Conservation (phyloP, 2,888 invertebrate species). For the Cordilura impudica region DNA sequence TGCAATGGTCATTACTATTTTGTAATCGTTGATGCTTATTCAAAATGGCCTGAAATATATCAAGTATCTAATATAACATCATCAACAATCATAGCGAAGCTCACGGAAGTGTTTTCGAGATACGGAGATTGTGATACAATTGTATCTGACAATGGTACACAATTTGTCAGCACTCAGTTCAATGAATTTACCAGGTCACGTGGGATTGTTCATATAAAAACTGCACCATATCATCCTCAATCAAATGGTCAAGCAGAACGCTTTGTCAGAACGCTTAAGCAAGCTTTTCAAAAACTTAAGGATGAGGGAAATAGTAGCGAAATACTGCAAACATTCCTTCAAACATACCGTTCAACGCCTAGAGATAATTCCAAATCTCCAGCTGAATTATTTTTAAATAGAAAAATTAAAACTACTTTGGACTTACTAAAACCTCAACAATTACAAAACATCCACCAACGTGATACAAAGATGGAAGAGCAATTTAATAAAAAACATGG, state of each 20-base stretch:
- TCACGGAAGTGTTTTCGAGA: background rate
- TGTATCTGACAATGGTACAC: constrained; percentile 45
- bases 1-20: constrained; percentile 12
- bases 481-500: constrained; percentile 9
- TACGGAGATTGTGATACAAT: constrained; percentile 18
- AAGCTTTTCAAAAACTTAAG: constrained; percentile 44
- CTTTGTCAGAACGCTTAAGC: constrained; percentile 60
- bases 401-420: constrained; percentile 1
- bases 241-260: constrained; percentile 62
- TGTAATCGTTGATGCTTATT: constrained; percentile 7
- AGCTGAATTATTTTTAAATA: constrained; percentile 1
- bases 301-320: constrained; percentile 36
- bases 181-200: constrained; percentile 7
- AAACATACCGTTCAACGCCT: background rate
- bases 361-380: background rate
- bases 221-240: constrained; percentile 29
- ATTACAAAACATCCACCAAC: background rate
- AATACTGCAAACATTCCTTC: background rate
- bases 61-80: background rate
- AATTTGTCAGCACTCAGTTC: constrained; percentile 43
- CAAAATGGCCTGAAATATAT: constrained; percentile 2
- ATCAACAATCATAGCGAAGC: background rate
- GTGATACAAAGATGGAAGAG: background rate
- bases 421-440: background rate
- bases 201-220: constrained; percentile 8